A percentile compares a stretch with the other conserved stretches of the same genome.
phyloP scores from a whole-genome alignment of 2,113 vertebrate species.

The Piprites chloris region DNA sequence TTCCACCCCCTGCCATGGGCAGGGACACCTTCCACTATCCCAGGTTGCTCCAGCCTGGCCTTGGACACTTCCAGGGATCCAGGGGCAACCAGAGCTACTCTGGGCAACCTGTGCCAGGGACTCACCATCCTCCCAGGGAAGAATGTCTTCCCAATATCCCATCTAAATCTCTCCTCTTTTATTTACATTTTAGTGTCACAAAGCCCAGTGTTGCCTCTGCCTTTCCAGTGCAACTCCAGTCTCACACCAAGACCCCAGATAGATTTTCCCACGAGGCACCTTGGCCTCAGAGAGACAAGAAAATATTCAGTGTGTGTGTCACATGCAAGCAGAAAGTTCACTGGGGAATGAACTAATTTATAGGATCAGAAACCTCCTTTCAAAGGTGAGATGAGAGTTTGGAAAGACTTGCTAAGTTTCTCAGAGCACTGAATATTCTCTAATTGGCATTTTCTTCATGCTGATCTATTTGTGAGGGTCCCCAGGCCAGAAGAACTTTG shows the following conservation, averaged over 20 bases:
- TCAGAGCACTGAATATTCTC: neutral
- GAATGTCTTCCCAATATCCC: neutral
- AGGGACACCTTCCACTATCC: no score
- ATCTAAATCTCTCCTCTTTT: neutral
- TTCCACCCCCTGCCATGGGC: fast-evolving
- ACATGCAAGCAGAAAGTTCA: neutral
- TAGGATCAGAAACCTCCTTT: neutral
- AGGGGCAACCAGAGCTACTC: no score
- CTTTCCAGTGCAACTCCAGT: neutral
- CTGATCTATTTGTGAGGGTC: neutral
- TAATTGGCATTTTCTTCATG: neutral
- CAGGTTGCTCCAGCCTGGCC: no score
- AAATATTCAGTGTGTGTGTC: neutral
- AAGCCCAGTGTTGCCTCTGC: neutral
- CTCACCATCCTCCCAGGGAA: no score
- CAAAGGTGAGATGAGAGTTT: neutral
- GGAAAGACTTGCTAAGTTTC: neutral
- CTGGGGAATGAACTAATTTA: neutral
- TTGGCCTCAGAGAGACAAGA: neutral
- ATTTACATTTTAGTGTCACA: neutral
- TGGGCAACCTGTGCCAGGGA: no score
- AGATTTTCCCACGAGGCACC: neutral
- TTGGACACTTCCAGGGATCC: no score
- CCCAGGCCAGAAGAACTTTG: neutral
- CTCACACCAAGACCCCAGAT: neutral